A percentile compares a stretch with the other conserved stretches of the same genome.
phyloP scores from a whole-genome alignment of 2,888 invertebrate genomes.

The Lysandra coridon region DNA sequence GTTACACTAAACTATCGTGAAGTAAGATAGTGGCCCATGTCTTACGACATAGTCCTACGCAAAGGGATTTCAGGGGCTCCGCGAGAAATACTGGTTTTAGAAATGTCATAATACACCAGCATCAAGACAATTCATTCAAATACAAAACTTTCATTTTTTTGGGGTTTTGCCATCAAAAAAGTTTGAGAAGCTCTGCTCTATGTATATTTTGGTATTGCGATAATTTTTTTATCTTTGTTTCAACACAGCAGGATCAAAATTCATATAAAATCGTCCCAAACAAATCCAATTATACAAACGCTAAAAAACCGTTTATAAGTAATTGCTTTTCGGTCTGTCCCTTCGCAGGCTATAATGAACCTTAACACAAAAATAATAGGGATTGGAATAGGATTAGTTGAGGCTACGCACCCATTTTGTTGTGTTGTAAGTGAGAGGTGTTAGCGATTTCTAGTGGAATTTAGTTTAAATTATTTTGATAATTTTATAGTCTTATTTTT shows the following conservation, averaged over 20 bases:
- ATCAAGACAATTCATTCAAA: too few relatives aligned
- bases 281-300: constrained; percentile 14
- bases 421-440: constrained; percentile 41
- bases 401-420: not conserved
- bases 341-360: constrained; percentile 22
- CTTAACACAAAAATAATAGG: not conserved
- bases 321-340: not conserved
- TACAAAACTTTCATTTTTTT: too few relatives aligned
- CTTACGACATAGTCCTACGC: too few relatives aligned
- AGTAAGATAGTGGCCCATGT: too few relatives aligned
- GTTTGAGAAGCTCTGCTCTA: too few relatives aligned
- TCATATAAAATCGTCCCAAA: constrained; percentile 3
- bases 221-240: not conserved
- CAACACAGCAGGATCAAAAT: constrained; percentile 1
- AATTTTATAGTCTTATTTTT: too few relatives aligned
- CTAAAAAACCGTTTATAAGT: constrained; percentile 8
- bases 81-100: too few relatives aligned
- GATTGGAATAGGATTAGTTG: not conserved
- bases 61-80: too few relatives aligned
- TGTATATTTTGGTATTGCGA: not conserved
- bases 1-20: too few relatives aligned
- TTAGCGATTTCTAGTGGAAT: constrained; percentile 22
- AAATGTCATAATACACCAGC: too few relatives aligned
- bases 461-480: too few relatives aligned
- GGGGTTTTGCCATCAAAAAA: too few relatives aligned